Evolutionary conservation across 1,140 invertebrate genomes (phyloP).

Genomic region (Panagrolaimus sp.): DNA sequence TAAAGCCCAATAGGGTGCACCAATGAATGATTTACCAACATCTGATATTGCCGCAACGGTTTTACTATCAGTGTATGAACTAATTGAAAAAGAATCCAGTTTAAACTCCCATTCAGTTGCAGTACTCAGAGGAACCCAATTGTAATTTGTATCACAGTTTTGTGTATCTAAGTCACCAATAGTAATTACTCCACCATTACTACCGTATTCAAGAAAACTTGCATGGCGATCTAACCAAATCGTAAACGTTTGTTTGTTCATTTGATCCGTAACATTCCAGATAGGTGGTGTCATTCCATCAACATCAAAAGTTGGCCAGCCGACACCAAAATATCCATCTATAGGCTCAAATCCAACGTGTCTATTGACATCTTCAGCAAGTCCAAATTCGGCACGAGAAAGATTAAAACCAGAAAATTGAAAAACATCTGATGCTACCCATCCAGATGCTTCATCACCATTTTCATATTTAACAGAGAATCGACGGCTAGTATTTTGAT

Average conservation of each 20-base stretch:
- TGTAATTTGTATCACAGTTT: conserved; percentile 2
- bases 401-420: neutral
- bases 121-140: conserved; percentile 3
- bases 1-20: neutral
- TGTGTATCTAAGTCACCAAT: conserved; percentile 1
- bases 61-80: neutral
- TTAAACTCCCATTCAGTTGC: neutral
- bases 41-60: neutral
- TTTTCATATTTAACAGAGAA: neutral
- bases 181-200: conserved; percentile 1
- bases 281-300: neutral
- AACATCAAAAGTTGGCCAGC: neutral
- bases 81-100: neutral
- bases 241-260: neutral
- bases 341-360: neutral
- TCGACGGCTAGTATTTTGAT: neutral
- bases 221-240: conserved; percentile 1
- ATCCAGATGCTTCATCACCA: conserved; percentile 1
- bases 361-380: neutral
- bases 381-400: neutral
- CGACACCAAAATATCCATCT: conserved; percentile 9
- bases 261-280: conserved; percentile 2
- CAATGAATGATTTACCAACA: neutral
- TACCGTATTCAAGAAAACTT: neutral
- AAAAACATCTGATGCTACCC: neutral